Base-by-base conservation (phyloP, 2,113 vertebrate species). In the Chaetops frenatus region DNA sequence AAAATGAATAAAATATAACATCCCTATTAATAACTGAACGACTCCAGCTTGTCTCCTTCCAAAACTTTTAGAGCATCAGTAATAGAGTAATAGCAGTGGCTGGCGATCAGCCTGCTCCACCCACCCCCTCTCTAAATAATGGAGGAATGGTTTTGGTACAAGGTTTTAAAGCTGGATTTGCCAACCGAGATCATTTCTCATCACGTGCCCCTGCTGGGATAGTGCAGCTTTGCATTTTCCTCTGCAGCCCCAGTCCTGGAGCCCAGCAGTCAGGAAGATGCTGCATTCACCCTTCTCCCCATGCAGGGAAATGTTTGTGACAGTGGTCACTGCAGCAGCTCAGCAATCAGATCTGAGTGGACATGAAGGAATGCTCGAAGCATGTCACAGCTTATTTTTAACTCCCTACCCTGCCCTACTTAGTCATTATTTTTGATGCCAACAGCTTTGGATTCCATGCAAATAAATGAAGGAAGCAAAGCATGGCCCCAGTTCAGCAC, bases 1-100 rank as follows among this genome's bases (percentile, higher is more conserved):
- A 47, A 86, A 92, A 89, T 94, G 47, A 95, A 96, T 95, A 94
- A 96, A 92, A 92, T 50, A 91, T 91, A 29, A 66, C 69, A 62
- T 64, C 38, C 76, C 85, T 92, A 93, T 96, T 95, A 94, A 95
- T 96, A 96, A 90, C 95, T 81, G 93, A 93, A 51, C n/a, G 66
- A 80, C 69, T 90, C 64, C 84, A 84, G 58, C 81, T 62, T 90
- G 71, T 65, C 70, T 74, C 50, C 65, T 86, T 69, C 89, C 86
- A 87, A 86, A 96, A 85, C 83, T 77, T 96, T 42, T 90, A 77
- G 62, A 90, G 92, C 95, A 94, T 87, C 76, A 95, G 86, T 81
- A 91, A 92, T 11, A 80, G 64, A 88, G 84, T 33, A 82, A 78
- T n/a, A 79, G 72, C 77, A 88, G 76, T 27, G 88, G 44, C 69